Conservation (phyloP, 2,113 vertebrate genomes). For the Lepus europaeus region DNA sequence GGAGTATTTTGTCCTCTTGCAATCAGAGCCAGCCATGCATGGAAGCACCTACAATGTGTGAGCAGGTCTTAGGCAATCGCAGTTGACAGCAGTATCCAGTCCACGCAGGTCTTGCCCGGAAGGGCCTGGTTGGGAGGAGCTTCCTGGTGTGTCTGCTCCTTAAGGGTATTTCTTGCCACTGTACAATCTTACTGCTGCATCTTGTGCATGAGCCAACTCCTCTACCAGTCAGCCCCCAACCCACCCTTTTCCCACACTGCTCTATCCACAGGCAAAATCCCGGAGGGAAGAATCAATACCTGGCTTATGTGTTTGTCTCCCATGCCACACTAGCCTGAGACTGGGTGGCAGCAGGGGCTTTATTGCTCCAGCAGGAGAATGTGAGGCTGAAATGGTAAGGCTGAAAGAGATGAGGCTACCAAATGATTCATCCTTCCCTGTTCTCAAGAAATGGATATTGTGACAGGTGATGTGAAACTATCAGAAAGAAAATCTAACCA, state of each 20-base stretch:
- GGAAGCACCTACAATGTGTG: background rate
- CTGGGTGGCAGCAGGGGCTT: background rate
- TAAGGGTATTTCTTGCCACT: background rate
- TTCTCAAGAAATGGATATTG: constrained; percentile 23
- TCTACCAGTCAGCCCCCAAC: background rate
- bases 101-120: background rate
- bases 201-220: background rate
- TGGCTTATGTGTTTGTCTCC: background rate
- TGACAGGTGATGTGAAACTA: background rate
- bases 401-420: background rate
- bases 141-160: background rate
- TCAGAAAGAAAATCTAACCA: background rate
- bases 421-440: background rate
- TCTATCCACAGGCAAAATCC: background rate
- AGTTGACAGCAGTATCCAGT: background rate
- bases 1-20: background rate
- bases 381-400: constrained; percentile 1
- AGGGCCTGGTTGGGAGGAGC: background rate
- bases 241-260: accelerated
- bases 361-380: background rate
- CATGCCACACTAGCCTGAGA: background rate
- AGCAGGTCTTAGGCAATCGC: background rate
- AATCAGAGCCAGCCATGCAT: background rate
- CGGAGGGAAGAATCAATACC: background rate
- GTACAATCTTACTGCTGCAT: background rate